Evolutionary conservation across 2,888 invertebrate species (phyloP).

Genomic region (Proisotoma minuta): DNA sequence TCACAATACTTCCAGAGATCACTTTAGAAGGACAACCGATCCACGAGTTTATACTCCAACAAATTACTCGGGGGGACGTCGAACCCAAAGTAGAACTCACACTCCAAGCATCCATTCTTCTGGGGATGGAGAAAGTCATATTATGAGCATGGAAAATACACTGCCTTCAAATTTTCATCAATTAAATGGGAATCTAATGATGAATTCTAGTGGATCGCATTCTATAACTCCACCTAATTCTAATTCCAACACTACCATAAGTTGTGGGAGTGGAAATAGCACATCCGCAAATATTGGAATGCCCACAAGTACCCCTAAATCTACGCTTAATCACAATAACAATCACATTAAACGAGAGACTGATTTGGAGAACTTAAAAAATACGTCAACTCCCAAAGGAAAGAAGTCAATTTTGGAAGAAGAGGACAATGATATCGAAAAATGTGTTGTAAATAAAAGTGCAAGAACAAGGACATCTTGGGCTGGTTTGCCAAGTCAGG

Average conservation of each 20-base stretch:
- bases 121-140: slow-evolving; percentile 13
- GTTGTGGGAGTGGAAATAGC: slow-evolving; percentile 35
- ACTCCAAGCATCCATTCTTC: slow-evolving; percentile 27
- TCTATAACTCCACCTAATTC: slow-evolving; percentile 32
- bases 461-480: slow-evolving; percentile 14
- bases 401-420: slow-evolving; percentile 33
- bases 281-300: slow-evolving; percentile 32
- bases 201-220: slow-evolving; percentile 22
- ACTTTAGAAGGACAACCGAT: background rate
- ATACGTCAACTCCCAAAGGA: background rate
- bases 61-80: background rate
- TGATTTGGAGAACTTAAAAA: slow-evolving; percentile 6
- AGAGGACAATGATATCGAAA: background rate
- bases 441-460: background rate
- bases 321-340: slow-evolving; percentile 21
- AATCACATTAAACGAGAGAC: slow-evolving; percentile 17
- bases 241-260: slow-evolving; percentile 31
- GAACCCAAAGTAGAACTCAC: slow-evolving; percentile 15
- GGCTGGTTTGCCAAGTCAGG: slow-evolving; percentile 50
- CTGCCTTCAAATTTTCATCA: slow-evolving; percentile 9
- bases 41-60: slow-evolving; percentile 8
- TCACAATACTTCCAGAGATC: background rate
- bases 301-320: slow-evolving; percentile 20
- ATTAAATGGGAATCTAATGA: slow-evolving; percentile 14
- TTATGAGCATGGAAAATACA: slow-evolving; percentile 21